phyloP scores from a whole-genome alignment of 2,113 vertebrate genomes.

The Corydoras sp. region DNA sequence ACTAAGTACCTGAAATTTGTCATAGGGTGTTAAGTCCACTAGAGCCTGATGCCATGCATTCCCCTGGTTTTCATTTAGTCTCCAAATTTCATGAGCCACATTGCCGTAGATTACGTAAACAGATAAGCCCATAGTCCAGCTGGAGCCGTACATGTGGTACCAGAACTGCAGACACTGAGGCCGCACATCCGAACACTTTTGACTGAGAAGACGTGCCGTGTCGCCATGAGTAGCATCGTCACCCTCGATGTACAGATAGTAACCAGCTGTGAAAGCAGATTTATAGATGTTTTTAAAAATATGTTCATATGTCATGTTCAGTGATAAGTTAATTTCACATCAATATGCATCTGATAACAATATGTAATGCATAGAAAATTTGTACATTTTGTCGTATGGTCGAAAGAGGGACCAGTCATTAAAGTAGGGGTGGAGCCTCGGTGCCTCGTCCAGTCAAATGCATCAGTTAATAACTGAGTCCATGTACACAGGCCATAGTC shows the following conservation, averaged over 20 bases:
- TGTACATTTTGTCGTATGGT: constrained; percentile 47
- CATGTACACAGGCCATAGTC: constrained; percentile 65
- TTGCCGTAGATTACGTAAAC: constrained; percentile 58
- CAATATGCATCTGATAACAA: too few species aligned
- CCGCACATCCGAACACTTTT: constrained; percentile 56
- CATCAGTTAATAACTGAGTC: constrained; percentile 61
- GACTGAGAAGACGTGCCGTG: constrained; percentile 62
- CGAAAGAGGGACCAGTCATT: constrained; percentile 48
- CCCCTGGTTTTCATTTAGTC: constrained; percentile 57
- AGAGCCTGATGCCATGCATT: constrained; percentile 59
- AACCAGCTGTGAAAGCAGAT: constrained; percentile 52
- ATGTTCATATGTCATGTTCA: background rate
- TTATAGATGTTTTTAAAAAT: background rate
- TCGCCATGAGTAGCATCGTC: constrained; percentile 44
- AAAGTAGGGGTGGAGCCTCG: constrained; percentile 48
- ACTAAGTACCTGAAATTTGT: constrained; percentile 5
- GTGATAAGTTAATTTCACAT: too few species aligned
- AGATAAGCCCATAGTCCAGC: constrained; percentile 60
- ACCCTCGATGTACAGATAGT: constrained; percentile 72
- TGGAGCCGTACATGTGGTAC: constrained; percentile 74
- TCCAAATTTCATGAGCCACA: constrained; percentile 33
- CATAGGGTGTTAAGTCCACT: constrained; percentile 54
- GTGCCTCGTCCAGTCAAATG: constrained; percentile 60
- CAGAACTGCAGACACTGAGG: constrained; percentile 75
- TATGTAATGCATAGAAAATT: too few species aligned